A percentile compares a stretch with the other conserved stretches of the same genome.
These are phyloP conservation scores for Drosophila ironensis DNA, from an alignment of 1,140 invertebrate species.

Conservation along the genomic window DNA sequence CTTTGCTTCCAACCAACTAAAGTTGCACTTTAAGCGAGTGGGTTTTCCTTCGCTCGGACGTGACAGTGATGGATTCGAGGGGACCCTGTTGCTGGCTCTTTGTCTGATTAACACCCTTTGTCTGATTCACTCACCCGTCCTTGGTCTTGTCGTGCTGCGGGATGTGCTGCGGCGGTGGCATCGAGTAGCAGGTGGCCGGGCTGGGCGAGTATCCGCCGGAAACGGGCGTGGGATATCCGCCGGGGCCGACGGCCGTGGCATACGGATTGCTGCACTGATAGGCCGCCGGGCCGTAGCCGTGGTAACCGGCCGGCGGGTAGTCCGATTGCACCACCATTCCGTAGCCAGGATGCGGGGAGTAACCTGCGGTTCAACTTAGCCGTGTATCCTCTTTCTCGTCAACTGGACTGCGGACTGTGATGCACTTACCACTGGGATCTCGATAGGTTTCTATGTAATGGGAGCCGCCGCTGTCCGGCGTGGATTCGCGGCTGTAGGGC, in stretches of 20 bases:
- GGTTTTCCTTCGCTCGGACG: no score
- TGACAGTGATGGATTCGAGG: conserved; percentile 1
- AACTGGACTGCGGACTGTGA: background rate
- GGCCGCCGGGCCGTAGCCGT: conserved; percentile 87
- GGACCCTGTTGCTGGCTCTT: no score
- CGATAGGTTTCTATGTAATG: conserved; percentile 93
- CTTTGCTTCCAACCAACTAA: no score
- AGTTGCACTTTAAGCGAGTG: no score
- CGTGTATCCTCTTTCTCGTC: no score
- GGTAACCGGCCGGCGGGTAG: conserved; percentile 89
- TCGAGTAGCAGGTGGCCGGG: conserved; percentile 89
- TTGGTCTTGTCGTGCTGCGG: conserved; percentile 90
- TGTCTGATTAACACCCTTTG: no score
- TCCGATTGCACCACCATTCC: conserved; percentile 90
- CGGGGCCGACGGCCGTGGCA: conserved; percentile 81
- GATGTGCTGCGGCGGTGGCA: conserved; percentile 90
- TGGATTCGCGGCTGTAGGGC: conserved; percentile 91
- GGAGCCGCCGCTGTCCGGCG: conserved; percentile 90
- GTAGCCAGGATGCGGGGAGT: conserved; percentile 92
- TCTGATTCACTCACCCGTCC: conserved; percentile 85
- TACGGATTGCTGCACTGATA: conserved; percentile 83
- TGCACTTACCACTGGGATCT: conserved; percentile 88
- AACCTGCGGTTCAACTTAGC: conserved; percentile 86
- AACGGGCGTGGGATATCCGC: conserved; percentile 85
- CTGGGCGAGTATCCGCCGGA: conserved; percentile 88